These are phyloP conservation scores for Gadus macrocephalus DNA, from an alignment of 2,113 vertebrate genomes.

Conservation along the genomic window DNA sequence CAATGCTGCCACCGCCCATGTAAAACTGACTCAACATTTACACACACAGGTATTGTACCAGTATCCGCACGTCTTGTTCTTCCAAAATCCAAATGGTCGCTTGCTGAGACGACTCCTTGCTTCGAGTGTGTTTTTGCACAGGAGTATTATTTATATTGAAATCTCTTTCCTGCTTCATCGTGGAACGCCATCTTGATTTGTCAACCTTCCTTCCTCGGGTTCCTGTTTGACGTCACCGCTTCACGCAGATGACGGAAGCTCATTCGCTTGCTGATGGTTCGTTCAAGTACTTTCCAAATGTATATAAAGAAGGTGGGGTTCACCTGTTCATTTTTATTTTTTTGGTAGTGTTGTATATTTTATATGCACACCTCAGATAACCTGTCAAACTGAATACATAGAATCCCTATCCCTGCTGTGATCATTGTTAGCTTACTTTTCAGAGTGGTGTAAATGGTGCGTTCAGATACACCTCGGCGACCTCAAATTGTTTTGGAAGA, in stretches of 20 bases:
- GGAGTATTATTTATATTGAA: conserved; percentile 65
- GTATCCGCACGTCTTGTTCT: conserved; percentile 52
- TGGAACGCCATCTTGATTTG: conserved; percentile 77
- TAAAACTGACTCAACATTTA: conserved; percentile 5
- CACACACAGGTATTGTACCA: conserved; percentile 47
- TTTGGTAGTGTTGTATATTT: too few species aligned
- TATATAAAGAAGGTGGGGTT: too few species aligned
- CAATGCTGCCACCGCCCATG: conserved; percentile 67
- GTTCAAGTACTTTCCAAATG: too few species aligned
- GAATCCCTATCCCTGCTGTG: too few species aligned
- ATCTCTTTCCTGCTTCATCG: conserved; percentile 73
- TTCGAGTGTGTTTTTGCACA: conserved; percentile 8
- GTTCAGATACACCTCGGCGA: too few species aligned
- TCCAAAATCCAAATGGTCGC: conserved; percentile 45
- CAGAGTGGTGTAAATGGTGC: too few species aligned
- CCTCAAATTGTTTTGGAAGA: too few species aligned
- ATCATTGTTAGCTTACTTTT: too few species aligned
- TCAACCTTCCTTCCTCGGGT: conserved; percentile 55
- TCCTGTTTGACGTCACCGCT: conserved; percentile 66
- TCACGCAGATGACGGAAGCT: conserved; percentile 26
- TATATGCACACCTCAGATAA: too few species aligned
- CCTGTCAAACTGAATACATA: too few species aligned
- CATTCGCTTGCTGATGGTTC: too few species aligned
- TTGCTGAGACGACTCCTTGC: conserved; percentile 13
- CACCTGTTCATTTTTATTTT: too few species aligned